A percentile compares a stretch with the other conserved stretches of the same genome.
phyloP scores from a whole-genome alignment of 2,113 vertebrate genomes.

The Suricata suricatta region DNA sequence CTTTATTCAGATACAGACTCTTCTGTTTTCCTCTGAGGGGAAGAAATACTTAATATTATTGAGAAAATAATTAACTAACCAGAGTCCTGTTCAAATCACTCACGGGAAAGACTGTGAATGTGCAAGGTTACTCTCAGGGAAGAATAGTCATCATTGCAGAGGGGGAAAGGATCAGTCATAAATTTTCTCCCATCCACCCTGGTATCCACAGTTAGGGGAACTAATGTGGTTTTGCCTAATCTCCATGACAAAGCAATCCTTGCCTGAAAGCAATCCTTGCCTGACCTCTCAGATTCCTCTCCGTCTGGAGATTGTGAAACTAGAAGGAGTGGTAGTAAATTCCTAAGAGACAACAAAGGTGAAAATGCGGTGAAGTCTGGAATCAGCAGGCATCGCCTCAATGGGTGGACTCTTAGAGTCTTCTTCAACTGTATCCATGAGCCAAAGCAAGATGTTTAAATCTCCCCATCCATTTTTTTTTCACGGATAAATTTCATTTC shows the following conservation, averaged over 20 bases:
- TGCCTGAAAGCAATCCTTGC: slow-evolving; percentile 29
- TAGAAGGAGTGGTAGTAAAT: not conserved
- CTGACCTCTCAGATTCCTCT: not conserved
- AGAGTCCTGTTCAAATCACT: slow-evolving; percentile 32
- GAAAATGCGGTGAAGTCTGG: not conserved
- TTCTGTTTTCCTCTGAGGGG: slow-evolving; percentile 36
- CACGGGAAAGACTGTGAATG: slow-evolving; percentile 47
- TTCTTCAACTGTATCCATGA: not conserved
- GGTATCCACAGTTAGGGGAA: not conserved
- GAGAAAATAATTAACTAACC: not conserved
- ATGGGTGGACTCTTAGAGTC: not conserved
- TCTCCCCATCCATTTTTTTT: not conserved
- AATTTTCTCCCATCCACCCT: slow-evolving; percentile 39
- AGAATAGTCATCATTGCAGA: slow-evolving; percentile 62
- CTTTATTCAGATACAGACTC: not conserved
- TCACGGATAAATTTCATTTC: not conserved
- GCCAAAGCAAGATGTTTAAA: not conserved
- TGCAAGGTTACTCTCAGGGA: not conserved
- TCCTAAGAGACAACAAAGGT: slow-evolving; percentile 13
- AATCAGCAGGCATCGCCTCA: not conserved
- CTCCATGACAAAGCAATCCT: slow-evolving; percentile 48
- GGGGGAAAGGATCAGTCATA: not conserved
- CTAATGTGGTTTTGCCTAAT: slow-evolving; percentile 42
- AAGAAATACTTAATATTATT: slow-evolving; percentile 6
- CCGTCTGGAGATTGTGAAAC: not conserved